Evolutionary conservation across 1,140 invertebrate species (phyloP), one percentile per base, ranked within the genome.

Genomic region (Drosophila funebris): DNA sequence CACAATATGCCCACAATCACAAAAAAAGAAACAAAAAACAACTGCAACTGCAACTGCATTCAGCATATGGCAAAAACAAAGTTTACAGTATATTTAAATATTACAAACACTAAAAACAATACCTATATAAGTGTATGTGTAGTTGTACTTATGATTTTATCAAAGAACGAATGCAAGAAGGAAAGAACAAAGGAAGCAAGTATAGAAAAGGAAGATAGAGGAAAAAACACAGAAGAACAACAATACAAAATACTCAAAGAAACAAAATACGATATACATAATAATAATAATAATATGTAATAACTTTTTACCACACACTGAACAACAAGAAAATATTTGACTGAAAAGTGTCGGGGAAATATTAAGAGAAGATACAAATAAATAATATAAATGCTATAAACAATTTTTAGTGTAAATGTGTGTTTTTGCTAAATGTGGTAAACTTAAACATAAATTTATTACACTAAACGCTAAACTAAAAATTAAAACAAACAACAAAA

Each of bases 401-500:
- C 74, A 81, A 79, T 83, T 88, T 75, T 76, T 88, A 83, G 83
- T 79, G 76, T 89, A 83, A 88, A 83, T 82, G 82, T 89, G 80
- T 88, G 82, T 88, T 89, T 87, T 88, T 88, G 84, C 84, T 88
- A 89, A 89, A 89, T 88, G 83, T 88, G 83, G 83, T 88, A 83
- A 85, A 87, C 44, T 73, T 78, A 85, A 87, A 78, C 56, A 54
- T 78, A 87, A 85, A 81, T 85, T 72, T 72, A 85, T 87, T 81
- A 87, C 78, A 85, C 74, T 56, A 78, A 84, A 83, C 62, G 44
- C 33, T 78, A 82, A 82, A 82, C 60, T 70, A 77, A 83, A 71
- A 48, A 72, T 7, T 11, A 58, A 66, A 68, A 66, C 6, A 29
- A 37, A 66, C 60, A n/a, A 24, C 36, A 29, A 71, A 50, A 41